A percentile compares a stretch with the other conserved stretches of the same genome.
phyloP scores from a whole-genome alignment of 2,888 invertebrate genomes.

The Odontothrips loti region DNA sequence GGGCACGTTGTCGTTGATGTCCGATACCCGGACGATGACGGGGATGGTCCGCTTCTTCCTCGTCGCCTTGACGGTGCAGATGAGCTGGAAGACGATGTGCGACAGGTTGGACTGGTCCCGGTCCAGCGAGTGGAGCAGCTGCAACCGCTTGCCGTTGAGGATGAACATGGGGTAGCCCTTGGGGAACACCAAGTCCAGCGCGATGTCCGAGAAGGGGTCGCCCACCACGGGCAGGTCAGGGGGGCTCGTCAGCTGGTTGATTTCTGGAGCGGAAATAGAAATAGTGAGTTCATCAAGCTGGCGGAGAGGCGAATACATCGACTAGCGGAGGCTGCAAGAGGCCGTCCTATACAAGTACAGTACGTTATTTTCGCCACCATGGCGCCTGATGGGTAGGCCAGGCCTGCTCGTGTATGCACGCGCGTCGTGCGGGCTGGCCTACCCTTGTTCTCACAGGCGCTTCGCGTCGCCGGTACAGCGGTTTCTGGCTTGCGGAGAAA shows the following conservation, averaged over 20 bases:
- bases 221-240: constrained; percentile 77
- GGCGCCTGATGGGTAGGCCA: too few species aligned
- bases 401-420: too few species aligned
- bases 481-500: too few species aligned
- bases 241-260: constrained; percentile 78
- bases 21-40: constrained; percentile 82
- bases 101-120: constrained; percentile 80
- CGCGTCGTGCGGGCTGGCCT: too few species aligned
- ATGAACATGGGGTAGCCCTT: constrained; percentile 74
- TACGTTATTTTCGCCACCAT: too few species aligned
- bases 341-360: too few species aligned
- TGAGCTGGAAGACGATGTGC: constrained; percentile 84
- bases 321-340: too few species aligned
- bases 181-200: constrained; percentile 72
- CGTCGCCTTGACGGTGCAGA: constrained; percentile 74
- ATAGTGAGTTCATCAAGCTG: too few species aligned
- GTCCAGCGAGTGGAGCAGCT: constrained; percentile 74
- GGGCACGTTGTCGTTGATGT: constrained; percentile 86
- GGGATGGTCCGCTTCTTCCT: constrained; percentile 80
- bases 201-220: constrained; percentile 71
- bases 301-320: too few species aligned
- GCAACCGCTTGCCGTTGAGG: constrained; percentile 75
- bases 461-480: too few species aligned
- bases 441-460: too few species aligned
- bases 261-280: constrained; percentile 55